These are phyloP conservation scores for Acrossocheilus fasciatus DNA, from an alignment of 2,797 vertebrate species.

Conservation along the genomic window DNA sequence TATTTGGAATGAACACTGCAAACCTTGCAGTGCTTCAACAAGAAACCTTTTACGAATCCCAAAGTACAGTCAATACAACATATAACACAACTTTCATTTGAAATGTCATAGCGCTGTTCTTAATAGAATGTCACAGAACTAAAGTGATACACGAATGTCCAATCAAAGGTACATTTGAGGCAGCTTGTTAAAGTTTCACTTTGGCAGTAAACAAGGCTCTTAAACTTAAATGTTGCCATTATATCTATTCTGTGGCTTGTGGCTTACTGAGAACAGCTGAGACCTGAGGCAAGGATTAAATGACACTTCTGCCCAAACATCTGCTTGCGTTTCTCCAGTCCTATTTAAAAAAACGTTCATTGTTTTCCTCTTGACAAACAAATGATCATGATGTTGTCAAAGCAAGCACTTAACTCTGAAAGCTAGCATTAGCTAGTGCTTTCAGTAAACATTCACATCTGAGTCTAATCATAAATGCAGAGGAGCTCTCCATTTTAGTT, in stretches of 20 bases:
- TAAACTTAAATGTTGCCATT: slow-evolving; percentile 36
- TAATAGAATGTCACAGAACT: not conserved
- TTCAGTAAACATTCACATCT: slow-evolving; percentile 35
- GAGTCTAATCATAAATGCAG: slow-evolving; percentile 30
- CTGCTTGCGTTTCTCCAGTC: slow-evolving; percentile 45
- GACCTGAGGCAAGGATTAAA: slow-evolving; percentile 52
- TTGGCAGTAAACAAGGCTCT: slow-evolving; percentile 25
- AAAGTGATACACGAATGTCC: slow-evolving; percentile 10
- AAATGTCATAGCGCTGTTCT: not conserved
- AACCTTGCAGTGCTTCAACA: not conserved
- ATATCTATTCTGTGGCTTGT: slow-evolving; percentile 31
- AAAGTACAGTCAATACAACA: not conserved
- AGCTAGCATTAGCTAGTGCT: slow-evolving; percentile 40
- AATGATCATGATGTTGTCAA: slow-evolving; percentile 52
- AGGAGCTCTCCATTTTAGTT: not conserved
- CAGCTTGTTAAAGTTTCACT: slow-evolving; percentile 38
- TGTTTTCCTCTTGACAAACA: slow-evolving; percentile 50
- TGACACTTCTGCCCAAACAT: slow-evolving; percentile 35
- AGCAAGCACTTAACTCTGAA: slow-evolving; percentile 43
- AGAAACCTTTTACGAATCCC: not conserved
- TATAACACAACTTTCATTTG: not conserved
- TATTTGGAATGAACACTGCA: not conserved
- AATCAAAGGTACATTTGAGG: slow-evolving; percentile 22
- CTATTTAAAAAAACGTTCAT: slow-evolving; percentile 35
- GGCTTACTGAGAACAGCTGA: slow-evolving; percentile 14